Conservation (phyloP, 2,113 vertebrate genomes). For the Aptenodytes forsteri region DNA sequence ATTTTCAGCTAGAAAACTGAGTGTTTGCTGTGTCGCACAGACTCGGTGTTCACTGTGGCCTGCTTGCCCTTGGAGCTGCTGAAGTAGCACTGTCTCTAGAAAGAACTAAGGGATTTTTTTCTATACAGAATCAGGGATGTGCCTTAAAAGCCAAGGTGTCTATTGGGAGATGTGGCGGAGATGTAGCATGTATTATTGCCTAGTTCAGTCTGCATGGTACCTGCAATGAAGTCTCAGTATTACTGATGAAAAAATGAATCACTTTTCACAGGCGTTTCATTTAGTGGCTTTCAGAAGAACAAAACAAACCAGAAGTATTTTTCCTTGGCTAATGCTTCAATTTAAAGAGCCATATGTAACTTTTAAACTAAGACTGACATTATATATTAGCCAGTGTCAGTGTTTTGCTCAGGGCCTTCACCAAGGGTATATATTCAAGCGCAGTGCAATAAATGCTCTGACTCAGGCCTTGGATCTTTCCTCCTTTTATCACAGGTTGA, state of each 20-base stretch:
- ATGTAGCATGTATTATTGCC: neutral
- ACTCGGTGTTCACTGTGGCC: rapidly evolving
- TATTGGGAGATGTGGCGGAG: neutral
- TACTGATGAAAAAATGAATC: neutral
- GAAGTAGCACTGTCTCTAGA: neutral
- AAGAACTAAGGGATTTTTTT: neutral
- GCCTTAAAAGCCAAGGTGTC: neutral
- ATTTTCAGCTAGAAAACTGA: neutral
- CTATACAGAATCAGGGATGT: neutral
- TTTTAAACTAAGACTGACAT: neutral
- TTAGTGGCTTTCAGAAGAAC: neutral
- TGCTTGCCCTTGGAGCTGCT: neutral
- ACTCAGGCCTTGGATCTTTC: neutral
- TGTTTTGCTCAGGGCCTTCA: neutral
- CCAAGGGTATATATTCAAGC: neutral
- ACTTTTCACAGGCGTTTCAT: neutral
- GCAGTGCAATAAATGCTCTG: neutral
- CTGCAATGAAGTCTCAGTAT: neutral
- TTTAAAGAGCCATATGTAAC: neutral
- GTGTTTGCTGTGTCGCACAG: neutral
- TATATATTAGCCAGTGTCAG: neutral
- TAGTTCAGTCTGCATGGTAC: neutral
- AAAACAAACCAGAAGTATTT: neutral
- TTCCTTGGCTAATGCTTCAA: neutral
- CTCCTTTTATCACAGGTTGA: neutral